Conservation (phyloP, 2,113 vertebrate genomes). For the Peromyscus polionotus region DNA sequence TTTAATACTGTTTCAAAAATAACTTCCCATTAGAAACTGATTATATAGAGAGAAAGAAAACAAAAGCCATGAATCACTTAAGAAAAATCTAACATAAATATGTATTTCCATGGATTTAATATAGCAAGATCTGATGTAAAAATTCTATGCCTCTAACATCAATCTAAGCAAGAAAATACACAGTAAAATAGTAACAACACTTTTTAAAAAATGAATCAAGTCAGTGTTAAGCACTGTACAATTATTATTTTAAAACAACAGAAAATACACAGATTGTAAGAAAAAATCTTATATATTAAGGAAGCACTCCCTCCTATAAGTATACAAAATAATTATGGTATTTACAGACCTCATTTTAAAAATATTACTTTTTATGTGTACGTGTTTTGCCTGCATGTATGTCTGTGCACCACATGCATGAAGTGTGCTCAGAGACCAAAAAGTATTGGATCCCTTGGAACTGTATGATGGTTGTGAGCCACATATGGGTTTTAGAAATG, state of each 20-base stretch:
- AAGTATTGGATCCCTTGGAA: neutral
- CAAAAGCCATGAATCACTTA: conserved; percentile 61
- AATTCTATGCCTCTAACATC: conserved; percentile 46
- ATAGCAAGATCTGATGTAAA: conserved; percentile 65
- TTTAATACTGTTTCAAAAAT: conserved; percentile 70
- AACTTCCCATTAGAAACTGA: conserved; percentile 58
- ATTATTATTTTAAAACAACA: conserved; percentile 67
- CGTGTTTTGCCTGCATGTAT: neutral
- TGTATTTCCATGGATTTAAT: conserved; percentile 69
- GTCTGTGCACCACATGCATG: neutral
- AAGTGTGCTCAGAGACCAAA: neutral
- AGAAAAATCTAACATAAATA: conserved; percentile 64
- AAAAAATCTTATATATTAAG: conserved; percentile 36
- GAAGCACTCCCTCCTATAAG: conserved; percentile 20
- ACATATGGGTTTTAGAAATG: neutral
- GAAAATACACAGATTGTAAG: conserved; percentile 17
- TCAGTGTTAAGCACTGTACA: conserved; percentile 48
- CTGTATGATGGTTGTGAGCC: neutral
- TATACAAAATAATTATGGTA: conserved; percentile 58
- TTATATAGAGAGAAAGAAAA: conserved; percentile 49
- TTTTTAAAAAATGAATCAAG: conserved; percentile 60
- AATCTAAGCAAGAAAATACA: conserved; percentile 54
- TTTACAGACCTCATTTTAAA: neutral
- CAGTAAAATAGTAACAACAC: conserved; percentile 17
- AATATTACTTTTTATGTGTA: neutral